Conservation (phyloP, 2,113 vertebrate species). For the Paedocypris sp. region DNA sequence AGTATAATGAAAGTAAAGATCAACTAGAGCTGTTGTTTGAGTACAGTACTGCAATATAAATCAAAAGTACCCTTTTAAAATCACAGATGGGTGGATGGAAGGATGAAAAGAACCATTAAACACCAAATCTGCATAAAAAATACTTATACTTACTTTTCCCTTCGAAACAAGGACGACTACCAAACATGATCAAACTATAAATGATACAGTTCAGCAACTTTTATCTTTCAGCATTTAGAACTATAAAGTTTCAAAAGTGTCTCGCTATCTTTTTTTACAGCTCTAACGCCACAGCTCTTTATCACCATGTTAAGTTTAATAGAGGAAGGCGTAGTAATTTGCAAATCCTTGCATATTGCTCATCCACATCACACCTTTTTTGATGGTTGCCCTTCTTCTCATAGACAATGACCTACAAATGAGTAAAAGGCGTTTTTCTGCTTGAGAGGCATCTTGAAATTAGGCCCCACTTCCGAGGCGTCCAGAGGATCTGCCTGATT, state of each 20-base stretch:
- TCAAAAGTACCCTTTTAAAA: too few relatives aligned
- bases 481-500: constrained; percentile 20
- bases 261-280: too few relatives aligned
- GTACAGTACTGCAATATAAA: too few relatives aligned
- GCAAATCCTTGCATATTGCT: neutral
- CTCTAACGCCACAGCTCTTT: neutral
- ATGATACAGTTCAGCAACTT: constrained; percentile 20
- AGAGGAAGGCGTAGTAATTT: constrained; percentile 1
- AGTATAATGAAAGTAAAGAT: too few relatives aligned
- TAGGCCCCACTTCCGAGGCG: constrained; percentile 13
- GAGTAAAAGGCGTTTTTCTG: neutral
- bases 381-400: neutral
- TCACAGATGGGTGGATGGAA: too few relatives aligned
- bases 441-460: constrained; percentile 13
- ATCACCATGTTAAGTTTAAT: constrained; percentile 38
- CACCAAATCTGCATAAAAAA: too few relatives aligned
- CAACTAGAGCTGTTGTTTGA: too few relatives aligned
- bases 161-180: too few relatives aligned
- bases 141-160: too few relatives aligned
- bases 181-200: constrained; percentile 12
- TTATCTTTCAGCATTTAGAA: too few relatives aligned
- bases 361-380: neutral
- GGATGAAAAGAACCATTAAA: too few relatives aligned
- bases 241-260: too few relatives aligned
- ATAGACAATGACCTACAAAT: neutral